Conservation (phyloP, 2,113 vertebrate species). For the Dunckerocampus dactyliophorus region DNA sequence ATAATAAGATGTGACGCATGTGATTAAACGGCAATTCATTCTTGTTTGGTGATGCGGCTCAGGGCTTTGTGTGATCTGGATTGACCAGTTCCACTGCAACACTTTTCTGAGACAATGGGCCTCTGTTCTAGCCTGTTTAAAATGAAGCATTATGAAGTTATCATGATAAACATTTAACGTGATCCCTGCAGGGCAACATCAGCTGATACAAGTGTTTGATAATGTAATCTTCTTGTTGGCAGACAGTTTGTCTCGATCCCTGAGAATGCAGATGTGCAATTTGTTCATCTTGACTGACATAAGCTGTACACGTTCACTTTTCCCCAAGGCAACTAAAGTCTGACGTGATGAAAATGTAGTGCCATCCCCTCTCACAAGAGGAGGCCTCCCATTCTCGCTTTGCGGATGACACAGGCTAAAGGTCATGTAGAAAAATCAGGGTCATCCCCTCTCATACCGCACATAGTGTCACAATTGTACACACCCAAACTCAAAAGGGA, state of each 20-base stretch:
- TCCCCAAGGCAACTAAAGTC: neutral
- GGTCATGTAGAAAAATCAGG: constrained; percentile 11
- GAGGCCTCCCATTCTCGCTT: constrained; percentile 4
- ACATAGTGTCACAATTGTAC: neutral
- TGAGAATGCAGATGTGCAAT: neutral
- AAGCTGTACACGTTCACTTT: neutral
- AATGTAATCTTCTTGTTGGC: neutral
- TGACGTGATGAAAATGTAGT: too few relatives aligned
- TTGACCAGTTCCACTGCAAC: constrained; percentile 39
- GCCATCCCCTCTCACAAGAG: neutral
- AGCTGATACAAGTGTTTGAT: neutral
- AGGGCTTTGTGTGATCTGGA: constrained; percentile 31
- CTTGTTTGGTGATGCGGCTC: constrained; percentile 9
- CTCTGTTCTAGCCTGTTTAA: constrained; percentile 27
- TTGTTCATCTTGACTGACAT: neutral
- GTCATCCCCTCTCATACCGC: constrained; percentile 17
- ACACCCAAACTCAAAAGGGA: neutral
- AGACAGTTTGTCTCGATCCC: neutral
- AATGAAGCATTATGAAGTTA: neutral
- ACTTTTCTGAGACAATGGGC: constrained; percentile 14
- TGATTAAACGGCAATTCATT: constrained; percentile 30
- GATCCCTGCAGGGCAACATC: constrained; percentile 9
- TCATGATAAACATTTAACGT: constrained; percentile 3
- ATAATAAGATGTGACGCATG: constrained; percentile 40
- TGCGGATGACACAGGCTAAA: constrained; percentile 15